Evolutionary conservation across 2,888 invertebrate species (phyloP), one percentile per base, ranked within the genome.

Genomic region (Euzetes globulus): DNA sequence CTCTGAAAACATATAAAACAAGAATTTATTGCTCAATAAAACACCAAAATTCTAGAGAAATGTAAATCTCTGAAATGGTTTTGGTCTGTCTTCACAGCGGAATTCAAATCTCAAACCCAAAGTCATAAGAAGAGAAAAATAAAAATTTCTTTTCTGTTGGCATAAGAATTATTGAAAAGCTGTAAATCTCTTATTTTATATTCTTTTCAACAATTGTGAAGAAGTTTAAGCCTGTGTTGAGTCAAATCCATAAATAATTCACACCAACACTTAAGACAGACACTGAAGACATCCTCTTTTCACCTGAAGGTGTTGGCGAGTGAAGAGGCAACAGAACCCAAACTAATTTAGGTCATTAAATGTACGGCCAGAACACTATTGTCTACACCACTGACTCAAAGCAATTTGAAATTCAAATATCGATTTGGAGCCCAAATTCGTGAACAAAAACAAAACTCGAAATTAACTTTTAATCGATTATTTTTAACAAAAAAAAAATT

Each of bases 121-220:
- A 50, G 50, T 19, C 50, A 50, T 50, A 19, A 19, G 19, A 50
- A 50, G 19, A 50, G 50, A 50, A 19, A 50, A n/a, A 50, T n/a
- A 50, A 50, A 50, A 50, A 19, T 50, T 55, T 55, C 25, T 55
- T 22, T 55, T 9, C 55, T 13, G n/a, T n/a, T 50, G 19, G 9
- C 50, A 50, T 50, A 55, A 55, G 55, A 25, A 22, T 25, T 25
- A 55, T 55, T 25, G 55, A 55, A 55, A 55, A 25, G 55, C 25
- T 25, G 55, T 55, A 55, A 55, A 55, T 55, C 55, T 55, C 25
- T 55, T 55, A 55, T 55, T 55, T 55, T 55, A 55, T 55, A 55
- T 55, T 55, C 55, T 55, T 55, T 55, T 55, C 55, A 55, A 55
- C 55, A 55, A 55, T 50, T 50, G 50, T 50, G n/a, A 50, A 19